A percentile compares a stretch with the other conserved stretches of the same genome.
Conservation (phyloP, 2,888 invertebrate genomes). For the Meghimatium bilineatum region DNA sequence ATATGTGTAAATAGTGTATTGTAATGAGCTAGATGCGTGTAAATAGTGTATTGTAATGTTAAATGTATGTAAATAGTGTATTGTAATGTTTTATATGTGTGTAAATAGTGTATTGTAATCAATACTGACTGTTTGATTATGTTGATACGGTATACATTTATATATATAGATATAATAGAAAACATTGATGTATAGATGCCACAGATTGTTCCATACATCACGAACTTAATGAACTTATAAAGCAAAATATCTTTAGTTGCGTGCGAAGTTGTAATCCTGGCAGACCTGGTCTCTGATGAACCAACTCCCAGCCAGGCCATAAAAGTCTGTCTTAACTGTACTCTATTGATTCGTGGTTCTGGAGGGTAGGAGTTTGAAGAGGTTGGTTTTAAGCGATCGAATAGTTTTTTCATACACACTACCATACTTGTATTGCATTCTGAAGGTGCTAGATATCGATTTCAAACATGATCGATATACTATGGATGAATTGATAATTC, state of each 20-base stretch:
- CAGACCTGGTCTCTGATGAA: not conserved
- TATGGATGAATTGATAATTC: constrained; percentile 10
- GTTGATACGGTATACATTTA: too few species aligned
- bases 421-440: not conserved
- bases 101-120: too few species aligned
- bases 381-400: not conserved
- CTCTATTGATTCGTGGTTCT: not conserved
- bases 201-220: not conserved
- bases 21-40: too few species aligned
- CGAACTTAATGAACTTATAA: not conserved
- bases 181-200: not conserved
- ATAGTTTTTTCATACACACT: not conserved
- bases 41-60: too few species aligned
- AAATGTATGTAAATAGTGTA: too few species aligned
- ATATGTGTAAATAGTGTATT: too few species aligned
- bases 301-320: constrained; percentile 7
- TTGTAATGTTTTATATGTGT: too few species aligned
- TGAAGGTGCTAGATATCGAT: not conserved
- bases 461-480: not conserved
- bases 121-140: too few species aligned
- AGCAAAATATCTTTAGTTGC: not conserved
- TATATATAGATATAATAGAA: too few species aligned
- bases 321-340: constrained; percentile 10
- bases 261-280: constrained; percentile 1
- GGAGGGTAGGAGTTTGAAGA: not conserved